Conservation (phyloP, 2,888 invertebrate genomes). For the Harpalus rufipes region DNA sequence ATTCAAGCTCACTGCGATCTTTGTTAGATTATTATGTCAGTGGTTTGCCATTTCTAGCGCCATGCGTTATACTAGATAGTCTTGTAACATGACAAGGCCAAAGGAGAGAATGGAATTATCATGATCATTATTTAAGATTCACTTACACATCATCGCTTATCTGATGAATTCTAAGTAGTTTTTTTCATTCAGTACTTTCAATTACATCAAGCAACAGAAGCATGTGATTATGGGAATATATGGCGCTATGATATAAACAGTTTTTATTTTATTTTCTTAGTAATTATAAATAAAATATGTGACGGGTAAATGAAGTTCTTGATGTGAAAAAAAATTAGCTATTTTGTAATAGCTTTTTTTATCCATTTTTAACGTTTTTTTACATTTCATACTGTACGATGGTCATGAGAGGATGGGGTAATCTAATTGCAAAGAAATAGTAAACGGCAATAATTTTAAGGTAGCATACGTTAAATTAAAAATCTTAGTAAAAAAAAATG, state of each 20-base stretch:
- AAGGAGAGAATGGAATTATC: slow-evolving; percentile 21
- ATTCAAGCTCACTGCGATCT: neutral
- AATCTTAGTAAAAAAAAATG: no score
- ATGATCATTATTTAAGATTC: slow-evolving; percentile 22
- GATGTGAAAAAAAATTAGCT: no score
- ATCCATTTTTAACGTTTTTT: no score
- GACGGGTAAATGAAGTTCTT: no score
- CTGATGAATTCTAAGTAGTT: slow-evolving; percentile 1
- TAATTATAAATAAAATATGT: neutral
- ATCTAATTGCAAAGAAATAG: no score
- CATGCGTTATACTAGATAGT: neutral
- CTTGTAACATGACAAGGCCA: slow-evolving; percentile 8
- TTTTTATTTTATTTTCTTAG: neutral
- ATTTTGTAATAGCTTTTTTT: no score
- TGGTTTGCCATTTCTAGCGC: slow-evolving; percentile 11
- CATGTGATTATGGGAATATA: neutral
- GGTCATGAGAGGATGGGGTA: no score
- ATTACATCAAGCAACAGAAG: neutral
- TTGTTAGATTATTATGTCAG: slow-evolving; percentile 8
- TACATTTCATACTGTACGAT: no score
- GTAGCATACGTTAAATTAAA: no score
- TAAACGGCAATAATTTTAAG: no score
- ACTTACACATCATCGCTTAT: neutral
- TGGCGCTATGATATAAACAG: neutral
- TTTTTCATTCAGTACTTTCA: neutral